Conservation (phyloP, 2,888 invertebrate species). For the Drosophila hamatofila region DNA sequence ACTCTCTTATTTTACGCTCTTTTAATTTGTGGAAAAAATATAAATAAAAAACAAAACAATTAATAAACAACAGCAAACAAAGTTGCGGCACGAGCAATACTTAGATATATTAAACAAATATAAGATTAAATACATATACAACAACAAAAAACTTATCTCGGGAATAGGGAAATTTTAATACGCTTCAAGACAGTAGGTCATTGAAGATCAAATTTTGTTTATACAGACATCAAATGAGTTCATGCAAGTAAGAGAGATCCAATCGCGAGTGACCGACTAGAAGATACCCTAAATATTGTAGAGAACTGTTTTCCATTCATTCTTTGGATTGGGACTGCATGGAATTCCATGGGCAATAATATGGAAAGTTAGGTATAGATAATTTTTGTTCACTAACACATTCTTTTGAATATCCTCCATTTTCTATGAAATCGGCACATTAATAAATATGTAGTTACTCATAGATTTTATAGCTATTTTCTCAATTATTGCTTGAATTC, state of each 20-base stretch:
- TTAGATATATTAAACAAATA: constrained; percentile 32
- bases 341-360: no score
- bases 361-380: no score
- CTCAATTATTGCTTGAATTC: no score
- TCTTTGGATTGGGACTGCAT: no score
- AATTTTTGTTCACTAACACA: no score
- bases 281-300: not conserved
- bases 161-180: not conserved
- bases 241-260: not conserved
- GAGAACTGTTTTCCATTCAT: no score
- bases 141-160: not conserved
- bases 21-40: constrained; percentile 42
- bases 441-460: no score
- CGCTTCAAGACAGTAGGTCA: not conserved
- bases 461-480: no score
- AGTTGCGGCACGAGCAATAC: constrained; percentile 9
- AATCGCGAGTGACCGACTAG: not conserved
- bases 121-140: constrained; percentile 8
- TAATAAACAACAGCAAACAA: constrained; percentile 28
- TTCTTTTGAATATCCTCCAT: no score
- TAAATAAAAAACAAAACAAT: constrained; percentile 10
- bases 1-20: constrained; percentile 4
- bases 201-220: not conserved
- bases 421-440: no score
- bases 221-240: not conserved